A percentile compares a stretch with the other conserved stretches of the same genome.
phyloP scores from a whole-genome alignment of 2,797 vertebrate genomes.

The Nannoperca australis region DNA sequence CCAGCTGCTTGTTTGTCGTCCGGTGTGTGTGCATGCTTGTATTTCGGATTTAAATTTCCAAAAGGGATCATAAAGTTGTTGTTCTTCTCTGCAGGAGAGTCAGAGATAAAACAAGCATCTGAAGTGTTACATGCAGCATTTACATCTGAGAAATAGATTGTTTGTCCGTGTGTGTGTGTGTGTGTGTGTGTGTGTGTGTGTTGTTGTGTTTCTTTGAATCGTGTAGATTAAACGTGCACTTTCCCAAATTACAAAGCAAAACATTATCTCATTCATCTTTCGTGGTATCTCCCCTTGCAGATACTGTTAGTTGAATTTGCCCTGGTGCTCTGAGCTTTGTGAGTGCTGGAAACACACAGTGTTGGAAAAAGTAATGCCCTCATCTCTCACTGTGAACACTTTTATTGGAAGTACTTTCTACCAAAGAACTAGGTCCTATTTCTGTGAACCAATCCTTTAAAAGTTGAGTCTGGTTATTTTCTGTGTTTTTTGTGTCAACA shows the following conservation, averaged over 20 bases:
- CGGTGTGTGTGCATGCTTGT: too few species aligned
- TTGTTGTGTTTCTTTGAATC: constrained; percentile 1
- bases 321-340: not conserved
- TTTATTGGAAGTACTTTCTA: not conserved
- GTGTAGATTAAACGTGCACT: not conserved
- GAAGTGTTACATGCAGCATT: not conserved
- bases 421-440: not conserved
- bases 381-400: not conserved
- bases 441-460: not conserved
- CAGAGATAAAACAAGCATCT: not conserved
- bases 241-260: not conserved
- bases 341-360: not conserved
- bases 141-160: not conserved
- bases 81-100: not conserved
- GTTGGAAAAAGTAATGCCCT: not conserved
- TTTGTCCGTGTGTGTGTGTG: not conserved
- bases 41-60: too few species aligned
- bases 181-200: too few species aligned
- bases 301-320: not conserved
- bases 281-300: not conserved
- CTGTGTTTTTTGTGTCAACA: not conserved
- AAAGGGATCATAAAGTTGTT: too few species aligned
- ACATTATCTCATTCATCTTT: not conserved
- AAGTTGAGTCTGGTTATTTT: not conserved
- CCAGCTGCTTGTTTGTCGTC: too few species aligned